phyloP scores from a whole-genome alignment of 2,113 vertebrate genomes.

The Elephas maximus region DNA sequence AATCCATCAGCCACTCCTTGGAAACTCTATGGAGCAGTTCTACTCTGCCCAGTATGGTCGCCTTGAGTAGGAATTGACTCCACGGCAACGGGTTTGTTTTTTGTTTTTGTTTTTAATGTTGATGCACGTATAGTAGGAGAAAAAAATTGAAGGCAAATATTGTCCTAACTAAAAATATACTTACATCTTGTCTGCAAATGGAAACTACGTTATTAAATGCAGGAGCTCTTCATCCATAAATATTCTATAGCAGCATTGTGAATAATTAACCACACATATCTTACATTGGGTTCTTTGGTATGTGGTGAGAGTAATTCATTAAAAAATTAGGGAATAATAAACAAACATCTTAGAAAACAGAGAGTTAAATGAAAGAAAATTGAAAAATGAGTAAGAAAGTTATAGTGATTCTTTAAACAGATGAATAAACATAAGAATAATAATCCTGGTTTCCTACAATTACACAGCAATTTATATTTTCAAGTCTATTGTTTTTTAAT shows the following conservation, averaged over 20 bases:
- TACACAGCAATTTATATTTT: background rate
- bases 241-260: background rate
- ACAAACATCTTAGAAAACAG: background rate
- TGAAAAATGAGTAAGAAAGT: background rate
- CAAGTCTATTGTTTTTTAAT: background rate
- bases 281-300: background rate
- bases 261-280: background rate
- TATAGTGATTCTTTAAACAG: constrained; percentile 12
- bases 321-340: background rate
- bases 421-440: background rate
- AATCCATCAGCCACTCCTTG: too few relatives aligned
- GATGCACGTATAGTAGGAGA: background rate
- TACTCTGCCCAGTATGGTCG: too few relatives aligned
- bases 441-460: background rate
- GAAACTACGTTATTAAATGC: constrained; percentile 24
- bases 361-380: constrained; percentile 27
- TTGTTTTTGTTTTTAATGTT: too few relatives aligned
- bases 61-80: too few relatives aligned
- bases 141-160: constrained; percentile 7
- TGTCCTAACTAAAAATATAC: background rate
- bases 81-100: too few relatives aligned
- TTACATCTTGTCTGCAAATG: constrained; percentile 1
- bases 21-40: too few relatives aligned
- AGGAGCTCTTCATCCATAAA: background rate
- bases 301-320: background rate